Conservation (phyloP, 2,888 invertebrate species). For the Rhamphomyia laevipes region DNA sequence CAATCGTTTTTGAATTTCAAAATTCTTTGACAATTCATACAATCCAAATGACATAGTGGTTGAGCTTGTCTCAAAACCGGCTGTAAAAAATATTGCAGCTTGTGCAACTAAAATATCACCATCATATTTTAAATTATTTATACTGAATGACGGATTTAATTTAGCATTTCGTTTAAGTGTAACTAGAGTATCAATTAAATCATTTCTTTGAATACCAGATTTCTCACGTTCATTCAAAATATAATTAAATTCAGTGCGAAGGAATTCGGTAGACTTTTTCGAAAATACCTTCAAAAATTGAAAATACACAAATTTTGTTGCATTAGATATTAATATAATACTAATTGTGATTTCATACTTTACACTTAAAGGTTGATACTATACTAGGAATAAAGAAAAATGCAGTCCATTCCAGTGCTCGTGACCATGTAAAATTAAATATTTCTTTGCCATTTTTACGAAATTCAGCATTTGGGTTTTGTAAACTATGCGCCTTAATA, state of each 20-base stretch:
- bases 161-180: conserved; percentile 29
- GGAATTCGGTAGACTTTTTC: conserved; percentile 25
- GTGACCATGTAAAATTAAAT: conserved; percentile 18
- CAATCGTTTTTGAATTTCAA: conserved; percentile 33
- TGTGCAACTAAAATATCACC: conserved; percentile 31
- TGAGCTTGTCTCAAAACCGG: conserved; percentile 35
- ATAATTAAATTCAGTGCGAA: conserved; percentile 32
- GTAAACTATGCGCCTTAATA: conserved; percentile 26
- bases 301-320: background rate
- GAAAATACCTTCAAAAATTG: conserved; percentile 17
- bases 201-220: conserved; percentile 33
- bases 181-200: conserved; percentile 41
- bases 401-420: conserved; percentile 25
- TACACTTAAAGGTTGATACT: conserved; percentile 21
- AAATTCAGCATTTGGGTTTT: conserved; percentile 29
- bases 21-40: conserved; percentile 35
- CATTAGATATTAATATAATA: background rate
- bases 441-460: conserved; percentile 22
- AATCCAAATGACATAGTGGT: conserved; percentile 37
- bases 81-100: conserved; percentile 31
- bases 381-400: conserved; percentile 31
- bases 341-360: conserved; percentile 14
- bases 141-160: conserved; percentile 14
- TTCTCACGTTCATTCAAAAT: conserved; percentile 36
- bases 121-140: conserved; percentile 17